Base-by-base conservation (phyloP, 2,888 invertebrate species). In the Campoplex nolae region DNA sequence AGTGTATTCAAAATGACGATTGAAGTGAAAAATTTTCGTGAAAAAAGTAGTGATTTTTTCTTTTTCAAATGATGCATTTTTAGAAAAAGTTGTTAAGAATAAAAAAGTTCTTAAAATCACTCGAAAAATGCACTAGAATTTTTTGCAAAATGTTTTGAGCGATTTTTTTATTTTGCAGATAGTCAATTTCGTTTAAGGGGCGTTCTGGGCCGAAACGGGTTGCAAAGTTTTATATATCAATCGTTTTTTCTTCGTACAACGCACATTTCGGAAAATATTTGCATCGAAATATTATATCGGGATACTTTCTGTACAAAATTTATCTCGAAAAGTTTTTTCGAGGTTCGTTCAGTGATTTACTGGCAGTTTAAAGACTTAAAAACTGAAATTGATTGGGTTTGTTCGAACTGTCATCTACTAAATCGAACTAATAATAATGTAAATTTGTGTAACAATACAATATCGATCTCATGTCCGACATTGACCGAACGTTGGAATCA, bases 301-400 rank as follows among this genome's bases (percentile, higher is more conserved):
- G 58, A 32, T 11, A 32, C 13, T 38, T 35, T 3, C 35, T 35
- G n/a, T 62, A 23, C 28, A 23, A 54, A 23, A 42, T 16, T 78
- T 65, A 76, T 76, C 32, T 28, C 11, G 35, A 68, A 78, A 38
- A 78, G 42, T 38, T 56, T 78, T 56, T 13, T 78, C 68, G 23
- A 68, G 78, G 56, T 38, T 54, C 54, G 42, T 51, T 28, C 38
- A 68, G 18, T 68, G 16, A 2, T 78, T 13, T 54, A 78, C 11
- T 78, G 78, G 68, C 78, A 78, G 78, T 78, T 78, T 23, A 11
- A 48, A 28, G 42, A 56, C n/a, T 56, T 11, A 51, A 38, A 16
- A 68, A 78, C 16, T 28, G 35, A 13, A 65, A n/a, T 32, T 4
- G 18, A 32, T 18, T 23, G n/a, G 18, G 38, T 78, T 38, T 38